phyloP scores from a whole-genome alignment of 2,113 vertebrate species.

The Macquaria australasica region DNA sequence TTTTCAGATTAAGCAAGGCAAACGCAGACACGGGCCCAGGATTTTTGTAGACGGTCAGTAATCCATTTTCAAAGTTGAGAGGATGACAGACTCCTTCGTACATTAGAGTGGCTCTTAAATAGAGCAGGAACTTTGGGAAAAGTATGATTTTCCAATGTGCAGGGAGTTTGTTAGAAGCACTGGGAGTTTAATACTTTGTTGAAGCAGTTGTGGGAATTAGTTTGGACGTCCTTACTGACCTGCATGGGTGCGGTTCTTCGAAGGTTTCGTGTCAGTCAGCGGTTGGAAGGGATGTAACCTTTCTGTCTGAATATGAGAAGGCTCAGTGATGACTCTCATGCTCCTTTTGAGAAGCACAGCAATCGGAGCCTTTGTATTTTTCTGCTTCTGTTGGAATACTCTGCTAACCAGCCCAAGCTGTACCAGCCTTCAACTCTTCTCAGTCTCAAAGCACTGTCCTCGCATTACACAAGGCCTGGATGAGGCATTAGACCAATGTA shows the following conservation, averaged over 20 bases:
- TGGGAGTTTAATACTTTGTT: constrained; percentile 32
- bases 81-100: constrained; percentile 59
- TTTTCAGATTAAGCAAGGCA: constrained; percentile 72
- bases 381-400: constrained; percentile 50
- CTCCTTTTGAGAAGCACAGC: constrained; percentile 47
- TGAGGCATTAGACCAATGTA: not conserved
- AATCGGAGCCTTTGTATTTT: constrained; percentile 33
- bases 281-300: constrained; percentile 35
- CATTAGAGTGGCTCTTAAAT: constrained; percentile 34
- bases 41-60: constrained; percentile 57
- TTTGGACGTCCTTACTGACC: constrained; percentile 55
- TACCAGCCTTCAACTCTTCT: constrained; percentile 21
- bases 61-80: constrained; percentile 57
- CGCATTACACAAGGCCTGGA: constrained; percentile 30
- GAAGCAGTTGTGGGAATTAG: constrained; percentile 39
- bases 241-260: constrained; percentile 43
- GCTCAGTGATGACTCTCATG: constrained; percentile 40
- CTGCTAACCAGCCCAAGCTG: constrained; percentile 30
- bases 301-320: constrained; percentile 48
- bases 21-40: constrained; percentile 52
- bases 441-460: constrained; percentile 20
- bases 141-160: constrained; percentile 35
- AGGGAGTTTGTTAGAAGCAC: constrained; percentile 18
- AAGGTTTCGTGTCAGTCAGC: constrained; percentile 10
- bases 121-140: constrained; percentile 34